phyloP scores from a whole-genome alignment of 2,113 vertebrate species.

The Odontophorus gujanensis region DNA sequence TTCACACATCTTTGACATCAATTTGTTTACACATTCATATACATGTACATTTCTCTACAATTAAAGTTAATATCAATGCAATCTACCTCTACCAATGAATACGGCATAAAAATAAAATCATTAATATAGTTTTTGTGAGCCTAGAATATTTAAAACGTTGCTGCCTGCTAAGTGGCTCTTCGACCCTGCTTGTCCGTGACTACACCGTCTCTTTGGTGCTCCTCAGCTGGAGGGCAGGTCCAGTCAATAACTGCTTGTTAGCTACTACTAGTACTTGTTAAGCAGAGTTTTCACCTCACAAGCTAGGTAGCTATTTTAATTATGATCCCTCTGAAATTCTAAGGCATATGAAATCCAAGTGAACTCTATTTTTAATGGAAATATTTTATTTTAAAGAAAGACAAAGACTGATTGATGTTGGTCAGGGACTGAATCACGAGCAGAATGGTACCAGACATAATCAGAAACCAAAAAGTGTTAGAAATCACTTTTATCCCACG shows the following conservation, averaged over 20 bases:
- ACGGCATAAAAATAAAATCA: not conserved
- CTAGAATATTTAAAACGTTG: not conserved
- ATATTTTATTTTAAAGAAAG: not conserved
- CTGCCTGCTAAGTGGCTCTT: not conserved
- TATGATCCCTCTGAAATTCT: not conserved
- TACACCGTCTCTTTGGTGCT: not conserved
- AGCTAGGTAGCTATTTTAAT: not conserved
- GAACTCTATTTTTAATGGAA: not conserved
- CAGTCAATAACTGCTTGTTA: not conserved
- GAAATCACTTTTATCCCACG: not conserved
- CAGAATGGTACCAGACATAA: not conserved
- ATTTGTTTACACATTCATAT: not conserved
- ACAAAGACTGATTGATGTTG: not conserved
- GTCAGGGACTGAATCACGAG: not conserved
- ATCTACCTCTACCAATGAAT: not conserved
- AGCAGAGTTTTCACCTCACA: not conserved
- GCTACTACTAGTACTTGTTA: not conserved
- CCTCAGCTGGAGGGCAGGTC: not conserved
- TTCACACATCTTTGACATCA: not conserved
- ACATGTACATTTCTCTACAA: not conserved
- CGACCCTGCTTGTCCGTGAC: fast-evolving
- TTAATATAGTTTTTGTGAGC: not conserved
- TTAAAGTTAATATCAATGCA: not conserved
- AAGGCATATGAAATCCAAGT: not conserved
- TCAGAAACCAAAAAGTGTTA: not conserved